These are phyloP conservation scores for Drosophila lacteicornis DNA, from an alignment of 1,140 invertebrate genomes.

Conservation along the genomic window DNA sequence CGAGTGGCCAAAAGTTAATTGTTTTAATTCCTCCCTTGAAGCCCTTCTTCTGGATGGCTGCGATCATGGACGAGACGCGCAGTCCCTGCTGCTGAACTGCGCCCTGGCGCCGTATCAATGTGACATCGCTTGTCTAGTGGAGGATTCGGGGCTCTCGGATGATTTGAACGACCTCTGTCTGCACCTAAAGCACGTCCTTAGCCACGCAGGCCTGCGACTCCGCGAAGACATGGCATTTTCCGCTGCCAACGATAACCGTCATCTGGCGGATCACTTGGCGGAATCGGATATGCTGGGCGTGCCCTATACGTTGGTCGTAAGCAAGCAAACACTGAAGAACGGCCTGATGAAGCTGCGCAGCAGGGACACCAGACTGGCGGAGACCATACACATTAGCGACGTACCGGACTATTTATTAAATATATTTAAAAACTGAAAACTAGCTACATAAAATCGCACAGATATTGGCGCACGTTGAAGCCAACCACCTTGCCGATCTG, in stretches of 20 bases:
- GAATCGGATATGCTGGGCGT: constrained; percentile 86
- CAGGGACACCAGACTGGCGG: constrained; percentile 89
- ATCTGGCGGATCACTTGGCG: constrained; percentile 48
- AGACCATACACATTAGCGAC: constrained; percentile 82
- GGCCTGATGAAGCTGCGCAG: constrained; percentile 90
- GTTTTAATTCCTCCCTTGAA: constrained; percentile 8
- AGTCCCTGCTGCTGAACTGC: constrained; percentile 88
- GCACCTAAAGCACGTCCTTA: constrained; percentile 86
- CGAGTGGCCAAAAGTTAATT: background rate
- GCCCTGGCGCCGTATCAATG: constrained; percentile 89
- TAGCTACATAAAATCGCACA: constrained; percentile 88
- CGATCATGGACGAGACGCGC: constrained; percentile 52
- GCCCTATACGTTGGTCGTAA: constrained; percentile 85
- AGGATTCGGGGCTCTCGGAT: constrained; percentile 7
- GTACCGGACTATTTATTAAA: constrained; percentile 80
- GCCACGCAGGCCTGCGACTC: constrained; percentile 84
- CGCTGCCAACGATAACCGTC: constrained; percentile 10
- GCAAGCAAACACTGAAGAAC: constrained; percentile 88
- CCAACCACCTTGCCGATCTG: constrained; percentile 89
- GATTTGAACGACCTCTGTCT: constrained; percentile 86
- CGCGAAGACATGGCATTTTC: constrained; percentile 57
- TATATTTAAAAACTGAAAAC: constrained; percentile 68
- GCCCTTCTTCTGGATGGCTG: constrained; percentile 72
- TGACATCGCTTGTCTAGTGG: constrained; percentile 46
- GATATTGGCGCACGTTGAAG: constrained; percentile 90